These are phyloP conservation scores for Poecile atricapillus DNA, from an alignment of 2,113 vertebrate genomes.

Conservation along the genomic window DNA sequence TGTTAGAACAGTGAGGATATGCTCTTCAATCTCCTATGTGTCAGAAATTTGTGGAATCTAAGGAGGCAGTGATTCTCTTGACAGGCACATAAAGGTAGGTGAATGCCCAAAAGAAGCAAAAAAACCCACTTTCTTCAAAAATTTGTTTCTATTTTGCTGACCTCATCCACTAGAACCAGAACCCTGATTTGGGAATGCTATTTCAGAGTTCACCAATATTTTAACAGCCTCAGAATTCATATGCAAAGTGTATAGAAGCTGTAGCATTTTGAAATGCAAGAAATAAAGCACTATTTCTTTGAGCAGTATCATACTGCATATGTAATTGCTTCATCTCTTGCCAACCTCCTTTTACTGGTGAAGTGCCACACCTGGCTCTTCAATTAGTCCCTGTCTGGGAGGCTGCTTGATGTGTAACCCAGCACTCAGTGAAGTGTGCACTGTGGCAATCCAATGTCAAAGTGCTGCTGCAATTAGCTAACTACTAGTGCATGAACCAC, in stretches of 20 bases:
- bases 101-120: accelerated
- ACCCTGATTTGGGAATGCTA: neutral
- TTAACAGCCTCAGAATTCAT: neutral
- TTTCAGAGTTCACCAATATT: neutral
- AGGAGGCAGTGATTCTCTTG: neutral
- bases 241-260: neutral
- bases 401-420: neutral
- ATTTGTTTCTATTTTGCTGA: neutral
- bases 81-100: neutral
- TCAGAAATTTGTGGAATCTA: neutral
- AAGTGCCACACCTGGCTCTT: conserved; percentile 46
- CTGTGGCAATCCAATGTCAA: neutral
- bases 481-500: neutral
- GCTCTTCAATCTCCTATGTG: neutral
- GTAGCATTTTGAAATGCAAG: neutral
- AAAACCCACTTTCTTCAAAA: neutral
- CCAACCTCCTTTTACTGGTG: neutral
- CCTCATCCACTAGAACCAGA: neutral
- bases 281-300: neutral
- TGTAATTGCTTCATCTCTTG: conserved; percentile 18
- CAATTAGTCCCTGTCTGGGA: conserved; percentile 35
- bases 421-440: neutral
- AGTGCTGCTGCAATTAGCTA: neutral
- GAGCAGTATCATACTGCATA: neutral
- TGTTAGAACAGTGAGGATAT: neutral